These are phyloP conservation scores for Colaptes auratus DNA, from an alignment of 2,113 vertebrate genomes.

Conservation along the genomic window DNA sequence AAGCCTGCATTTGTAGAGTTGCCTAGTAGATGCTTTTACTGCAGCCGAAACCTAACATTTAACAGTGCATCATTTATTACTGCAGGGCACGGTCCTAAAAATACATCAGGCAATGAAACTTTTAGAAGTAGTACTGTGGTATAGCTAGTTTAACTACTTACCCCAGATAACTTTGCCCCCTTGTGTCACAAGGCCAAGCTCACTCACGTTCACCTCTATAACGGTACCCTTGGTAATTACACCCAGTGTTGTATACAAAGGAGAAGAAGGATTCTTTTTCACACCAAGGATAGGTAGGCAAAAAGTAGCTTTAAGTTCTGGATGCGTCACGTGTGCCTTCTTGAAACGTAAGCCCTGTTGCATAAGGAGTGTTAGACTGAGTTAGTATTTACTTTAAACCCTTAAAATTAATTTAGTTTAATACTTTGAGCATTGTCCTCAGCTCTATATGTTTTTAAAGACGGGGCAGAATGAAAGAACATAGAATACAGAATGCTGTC, in stretches of 20 bases:
- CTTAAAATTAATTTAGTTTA: neutral
- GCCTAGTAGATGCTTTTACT: neutral
- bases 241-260: constrained; percentile 92
- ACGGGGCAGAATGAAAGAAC: neutral
- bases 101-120: neutral
- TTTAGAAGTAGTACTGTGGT: neutral
- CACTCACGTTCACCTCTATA: constrained; percentile 95
- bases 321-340: constrained; percentile 96
- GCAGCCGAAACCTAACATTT: neutral
- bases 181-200: constrained; percentile 95
- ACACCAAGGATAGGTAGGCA: constrained; percentile 96
- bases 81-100: neutral
- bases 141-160: constrained; percentile 71
- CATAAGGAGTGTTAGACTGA: neutral
- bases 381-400: neutral
- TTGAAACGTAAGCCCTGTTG: constrained; percentile 94
- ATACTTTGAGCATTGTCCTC: neutral
- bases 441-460: neutral
- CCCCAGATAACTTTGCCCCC: constrained; percentile 99
- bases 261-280: constrained; percentile 97
- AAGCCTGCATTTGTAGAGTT: neutral
- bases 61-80: neutral
- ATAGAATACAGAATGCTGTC: neutral
- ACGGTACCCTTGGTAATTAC: constrained; percentile 98
- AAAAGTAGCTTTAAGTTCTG: constrained; percentile 97